Evolutionary conservation across 2,888 invertebrate species (phyloP), one percentile per base, ranked within the genome.

Genomic region (Lasioglossum pauxillum): DNA sequence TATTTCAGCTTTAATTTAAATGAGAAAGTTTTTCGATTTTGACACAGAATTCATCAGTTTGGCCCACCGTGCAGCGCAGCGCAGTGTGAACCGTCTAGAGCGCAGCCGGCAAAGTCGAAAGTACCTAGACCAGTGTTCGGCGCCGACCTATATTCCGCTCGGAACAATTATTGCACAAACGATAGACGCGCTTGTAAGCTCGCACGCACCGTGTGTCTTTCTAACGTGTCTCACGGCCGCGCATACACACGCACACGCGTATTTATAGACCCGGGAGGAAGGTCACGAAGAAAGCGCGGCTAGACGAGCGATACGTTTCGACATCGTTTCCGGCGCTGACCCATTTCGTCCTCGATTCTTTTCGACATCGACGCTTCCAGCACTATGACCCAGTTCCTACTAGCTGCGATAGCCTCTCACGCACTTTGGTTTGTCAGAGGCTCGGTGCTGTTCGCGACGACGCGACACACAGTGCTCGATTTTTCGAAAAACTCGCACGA

Each of bases 251-350:
- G 64, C 76, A 75, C 69, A 77, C 72, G 88, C 79, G 85, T 92
- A 92, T 92, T 92, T 92, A 92, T 92, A 92, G 92, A 89, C 80
- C 67, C 4, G 78, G 88, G 82, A 90, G 92, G 93, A 93, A 93
- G 93, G 93, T 92, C 93, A 91, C 85, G 91, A 93, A 93, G 93
- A 93, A 93, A 93, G 93, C 91, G 89, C 86, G 91, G 79, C 88
- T 91, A 90, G 90, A 88, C 86, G 82, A 88, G 84, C 85, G 90
- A 90, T 92, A 86, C 88, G 91, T 93, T 93, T 93, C 93, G 92
- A 93, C 92, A 93, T 88, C 93, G 92, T 92, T 93, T 93, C 92
- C 92, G 93, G 90, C 92, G 92, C 89, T 93, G 93, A 93, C 93
- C 93, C 91, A 93, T 91, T 93, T 93, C 89, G 88, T 88, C 87